Evolutionary conservation across 2,113 vertebrate species (phyloP), one percentile per base, ranked within the genome.

Genomic region (Dendropsophus ebraccatus): DNA sequence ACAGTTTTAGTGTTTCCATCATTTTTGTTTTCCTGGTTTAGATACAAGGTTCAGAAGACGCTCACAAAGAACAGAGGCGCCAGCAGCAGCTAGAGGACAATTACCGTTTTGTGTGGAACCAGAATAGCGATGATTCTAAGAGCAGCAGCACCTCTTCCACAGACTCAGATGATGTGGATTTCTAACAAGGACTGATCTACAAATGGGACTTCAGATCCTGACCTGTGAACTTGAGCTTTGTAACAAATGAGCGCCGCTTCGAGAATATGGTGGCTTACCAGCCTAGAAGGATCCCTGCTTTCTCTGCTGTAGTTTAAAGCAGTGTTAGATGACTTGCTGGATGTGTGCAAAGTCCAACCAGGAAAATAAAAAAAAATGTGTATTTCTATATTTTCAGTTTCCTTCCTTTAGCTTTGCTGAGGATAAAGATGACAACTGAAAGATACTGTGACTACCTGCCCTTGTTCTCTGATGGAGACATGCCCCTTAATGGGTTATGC

Each of bases 61-160:
- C 96, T 5, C 95, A 96, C 88, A 97, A 96, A 80, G 96, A 98
- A 72, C 95, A 95, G 80, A 95, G 95, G 76, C 91, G 97, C 56
- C 96, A 97, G 81, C 95, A 95, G 60, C 96, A 97, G 72, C 87
- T 98, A 87, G 97, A 98, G 87, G 95, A 95, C 92, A 98, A 98
- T 87, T 98, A 98, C 79, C 95, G 93, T 84, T 95, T 97, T 87
- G 96, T 97, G 82, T 97, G 96, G 96, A 95, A 95, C 88, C 94
- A 95, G 35, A 92, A 91, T 5, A 89, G 85, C 0, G 94, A 94
- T 28, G 96, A 97, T 73, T 93, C 95, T 23, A 69, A 83, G 2
- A 87, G 56, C 12, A 89, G 91, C 9, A 79, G 92, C 23, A 92
- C 93, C 88, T 89, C n/a, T n/a, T n/a, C 91, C 0, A 93, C 94